Percentiles rank a stretch among this genome's conserved stretches.
Conservation (phyloP, 2,888 invertebrate genomes). For the Bedellia somnulentella region DNA sequence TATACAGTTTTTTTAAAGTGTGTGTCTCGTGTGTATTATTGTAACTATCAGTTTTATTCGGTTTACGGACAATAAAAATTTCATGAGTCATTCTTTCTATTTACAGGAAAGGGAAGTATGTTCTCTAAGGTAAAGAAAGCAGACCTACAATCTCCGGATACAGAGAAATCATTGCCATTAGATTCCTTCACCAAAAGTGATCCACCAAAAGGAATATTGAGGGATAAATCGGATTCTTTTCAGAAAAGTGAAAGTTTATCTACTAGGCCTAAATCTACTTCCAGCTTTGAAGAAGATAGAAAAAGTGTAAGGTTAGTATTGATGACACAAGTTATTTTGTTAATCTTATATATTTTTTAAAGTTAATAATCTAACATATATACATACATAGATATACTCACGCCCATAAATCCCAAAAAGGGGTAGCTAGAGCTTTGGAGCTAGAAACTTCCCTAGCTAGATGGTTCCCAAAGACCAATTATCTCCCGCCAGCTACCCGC, state of each 20-base stretch:
- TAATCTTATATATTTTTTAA: no score
- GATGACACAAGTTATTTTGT: neutral
- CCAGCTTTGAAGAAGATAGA: slow-evolving; percentile 69
- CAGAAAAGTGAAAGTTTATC: slow-evolving; percentile 25
- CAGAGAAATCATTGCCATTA: slow-evolving; percentile 36
- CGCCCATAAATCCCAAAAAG: no score
- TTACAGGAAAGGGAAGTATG: slow-evolving; percentile 41
- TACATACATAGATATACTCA: no score
- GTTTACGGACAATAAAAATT: no score
- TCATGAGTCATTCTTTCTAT: no score
- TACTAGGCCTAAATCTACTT: slow-evolving; percentile 25
- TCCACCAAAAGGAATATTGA: slow-evolving; percentile 63
- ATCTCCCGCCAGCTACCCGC: neutral
- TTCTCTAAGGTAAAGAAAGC: slow-evolving; percentile 37
- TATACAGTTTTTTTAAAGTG: no score
- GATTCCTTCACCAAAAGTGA: slow-evolving; percentile 47
- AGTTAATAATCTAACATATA: no score
- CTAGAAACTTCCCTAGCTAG: no score
- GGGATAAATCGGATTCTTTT: slow-evolving; percentile 55
- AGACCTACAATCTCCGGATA: slow-evolving; percentile 44
- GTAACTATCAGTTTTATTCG: no score
- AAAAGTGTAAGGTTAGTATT: slow-evolving; percentile 66
- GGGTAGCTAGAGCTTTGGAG: no score
- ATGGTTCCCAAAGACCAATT: no score
- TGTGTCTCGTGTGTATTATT: no score